Base-by-base conservation (phyloP, 2,113 vertebrate species). In the Xiphophorus maculatus region DNA sequence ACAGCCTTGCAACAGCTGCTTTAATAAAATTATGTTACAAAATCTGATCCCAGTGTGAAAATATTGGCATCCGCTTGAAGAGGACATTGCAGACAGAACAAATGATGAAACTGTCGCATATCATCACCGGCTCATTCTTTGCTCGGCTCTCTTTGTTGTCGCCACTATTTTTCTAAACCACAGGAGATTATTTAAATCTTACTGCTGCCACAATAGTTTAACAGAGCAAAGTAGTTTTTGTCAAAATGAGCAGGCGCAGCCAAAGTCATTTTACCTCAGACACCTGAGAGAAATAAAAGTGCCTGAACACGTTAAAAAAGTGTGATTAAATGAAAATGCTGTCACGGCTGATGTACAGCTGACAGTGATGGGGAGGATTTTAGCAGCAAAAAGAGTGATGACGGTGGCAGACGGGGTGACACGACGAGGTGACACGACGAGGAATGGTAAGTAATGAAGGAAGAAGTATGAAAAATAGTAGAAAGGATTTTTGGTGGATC, bases 301-400 rank as follows among this genome's bases (percentile, higher is more conserved):
- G 74, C 74, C 77, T 27, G 64, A 44, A 79, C 83, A 83, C 87
- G 91, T 93, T 85, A 91, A 86, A 86, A 35, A 62, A 87, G 75
- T 13, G 71, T 70, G 89, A 89, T 91, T 87, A 84, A 89, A 94
- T 88, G 74, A 92, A 91, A 85, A 85, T n/a, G 27, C 72, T 74
- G 87, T 84, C 86, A 73, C 58, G 28, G 84, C 62, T 81, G 90
- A 93, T 82, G 84, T 77, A 82, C n/a, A 12, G 61, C 83, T 90
- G 89, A 92, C 89, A 84, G 63, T 90, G 90, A 91, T 9, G 68
- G 44, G 68, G 14, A n/a, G 64, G 70, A 68, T 75, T 85, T 79
- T 42, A 33, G 15, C 54, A 5, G 64, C 72, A 61, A 37, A 37
- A 69, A 66, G 63, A 72, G 70, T 74, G 88, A 88, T 71, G 86